phyloP scores from a whole-genome alignment of 2,888 invertebrate genomes.

The Calameuta filiformis region DNA sequence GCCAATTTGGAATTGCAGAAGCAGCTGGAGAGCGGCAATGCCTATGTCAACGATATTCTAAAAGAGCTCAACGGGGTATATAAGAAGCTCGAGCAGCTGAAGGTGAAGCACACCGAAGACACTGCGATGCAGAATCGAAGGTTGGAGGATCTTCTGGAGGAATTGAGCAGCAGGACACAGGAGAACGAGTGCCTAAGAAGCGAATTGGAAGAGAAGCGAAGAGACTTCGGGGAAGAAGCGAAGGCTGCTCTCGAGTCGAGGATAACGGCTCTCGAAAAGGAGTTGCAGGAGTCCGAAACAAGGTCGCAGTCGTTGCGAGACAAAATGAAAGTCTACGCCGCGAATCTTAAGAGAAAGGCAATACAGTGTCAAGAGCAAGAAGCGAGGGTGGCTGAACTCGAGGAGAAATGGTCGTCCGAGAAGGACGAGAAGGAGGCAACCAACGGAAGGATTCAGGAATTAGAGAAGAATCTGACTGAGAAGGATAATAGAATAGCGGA shows the following conservation, averaged over 20 bases:
- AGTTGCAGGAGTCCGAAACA: conserved; percentile 66
- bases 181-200: conserved; percentile 58
- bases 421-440: conserved; percentile 53
- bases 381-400: conserved; percentile 37
- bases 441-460: conserved; percentile 48
- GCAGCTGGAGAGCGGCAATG: conserved; percentile 38
- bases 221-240: conserved; percentile 56
- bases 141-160: conserved; percentile 65
- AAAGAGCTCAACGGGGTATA: conserved; percentile 63
- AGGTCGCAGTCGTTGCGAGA: conserved; percentile 72
- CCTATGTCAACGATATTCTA: conserved; percentile 42
- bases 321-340: conserved; percentile 82
- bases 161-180: conserved; percentile 64
- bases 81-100: conserved; percentile 66
- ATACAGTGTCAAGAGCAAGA: conserved; percentile 75
- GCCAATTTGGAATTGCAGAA: conserved; percentile 35
- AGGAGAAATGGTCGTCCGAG: conserved; percentile 39
- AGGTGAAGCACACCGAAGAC: conserved; percentile 62
- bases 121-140: conserved; percentile 57
- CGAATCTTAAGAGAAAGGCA: conserved; percentile 80
- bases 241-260: conserved; percentile 56
- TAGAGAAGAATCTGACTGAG: conserved; percentile 33
- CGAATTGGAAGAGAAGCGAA: conserved; percentile 64
- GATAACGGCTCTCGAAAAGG: conserved; percentile 64
- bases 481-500: conserved; percentile 50